These are phyloP conservation scores for Metellina segmentata DNA, from an alignment of 2,888 invertebrate genomes.

Conservation along the genomic window DNA sequence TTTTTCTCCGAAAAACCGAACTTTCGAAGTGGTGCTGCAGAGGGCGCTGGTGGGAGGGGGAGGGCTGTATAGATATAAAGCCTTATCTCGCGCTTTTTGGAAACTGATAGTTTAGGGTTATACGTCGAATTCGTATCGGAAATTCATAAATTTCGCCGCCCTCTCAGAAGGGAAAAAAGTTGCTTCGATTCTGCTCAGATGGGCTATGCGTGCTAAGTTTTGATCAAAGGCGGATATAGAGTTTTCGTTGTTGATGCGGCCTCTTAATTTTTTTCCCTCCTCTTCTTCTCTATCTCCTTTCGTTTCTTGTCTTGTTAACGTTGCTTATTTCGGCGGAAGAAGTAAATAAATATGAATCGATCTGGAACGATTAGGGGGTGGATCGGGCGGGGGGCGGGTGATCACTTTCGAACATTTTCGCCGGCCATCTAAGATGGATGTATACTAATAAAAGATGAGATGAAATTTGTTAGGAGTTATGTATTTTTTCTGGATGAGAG, in stretches of 20 bases:
- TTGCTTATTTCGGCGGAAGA: constrained; percentile 27
- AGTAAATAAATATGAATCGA: constrained; percentile 26
- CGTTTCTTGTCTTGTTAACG: constrained; percentile 35
- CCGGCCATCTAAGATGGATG: neutral
- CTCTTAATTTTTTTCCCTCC: neutral
- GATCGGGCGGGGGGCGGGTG: neutral
- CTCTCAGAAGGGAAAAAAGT: constrained; percentile 10
- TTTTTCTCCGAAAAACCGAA: constrained; percentile 25
- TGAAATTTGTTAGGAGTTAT: neutral
- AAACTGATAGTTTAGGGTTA: constrained; percentile 62
- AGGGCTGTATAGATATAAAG: constrained; percentile 11
- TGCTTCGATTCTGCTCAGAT: neutral
- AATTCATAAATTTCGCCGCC: constrained; percentile 57
- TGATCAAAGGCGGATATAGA: constrained; percentile 47
- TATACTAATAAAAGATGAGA: neutral
- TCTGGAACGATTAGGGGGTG: constrained; percentile 27
- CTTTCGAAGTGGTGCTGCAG: constrained; percentile 26
- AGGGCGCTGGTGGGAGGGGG: neutral
- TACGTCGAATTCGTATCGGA: constrained; percentile 59
- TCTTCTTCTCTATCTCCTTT: neutral
- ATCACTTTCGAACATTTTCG: neutral
- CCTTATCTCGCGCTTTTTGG: constrained; percentile 28
- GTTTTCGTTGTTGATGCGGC: neutral
- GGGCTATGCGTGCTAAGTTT: constrained; percentile 24
- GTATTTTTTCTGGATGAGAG: neutral